A percentile compares a stretch with the other conserved stretches of the same genome.
Evolutionary conservation across 2,888 invertebrate species (phyloP).

Genomic region (Nineta flava): DNA sequence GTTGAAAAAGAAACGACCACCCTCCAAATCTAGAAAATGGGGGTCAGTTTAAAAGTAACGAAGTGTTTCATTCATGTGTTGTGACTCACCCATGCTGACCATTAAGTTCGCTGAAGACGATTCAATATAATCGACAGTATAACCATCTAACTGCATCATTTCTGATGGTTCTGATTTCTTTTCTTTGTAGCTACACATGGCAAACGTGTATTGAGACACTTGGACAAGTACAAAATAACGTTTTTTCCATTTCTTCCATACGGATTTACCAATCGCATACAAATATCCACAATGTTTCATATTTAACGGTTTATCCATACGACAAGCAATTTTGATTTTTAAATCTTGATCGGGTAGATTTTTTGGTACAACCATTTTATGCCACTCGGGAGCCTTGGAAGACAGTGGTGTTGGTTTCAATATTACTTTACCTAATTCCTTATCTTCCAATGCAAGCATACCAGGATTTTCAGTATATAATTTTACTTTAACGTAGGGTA

Average conservation of each 20-base stretch:
- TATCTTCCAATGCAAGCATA: conserved; percentile 95
- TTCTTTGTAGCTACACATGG: conserved; percentile 98
- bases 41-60: not conserved
- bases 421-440: conserved; percentile 89
- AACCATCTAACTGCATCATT: conserved; percentile 99
- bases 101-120: conserved; percentile 61
- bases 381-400: conserved; percentile 93
- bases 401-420: conserved; percentile 76
- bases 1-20: conserved; percentile 93
- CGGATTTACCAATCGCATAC: conserved; percentile 86
- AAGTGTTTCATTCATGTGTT: not conserved
- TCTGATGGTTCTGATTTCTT: conserved; percentile 98
- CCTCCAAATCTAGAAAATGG: conserved; percentile 59
- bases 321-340: conserved; percentile 90
- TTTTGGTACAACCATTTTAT: conserved; percentile 91
- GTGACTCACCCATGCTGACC: conserved; percentile 71
- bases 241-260: conserved; percentile 99
- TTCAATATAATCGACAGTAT: conserved; percentile 98
- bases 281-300: conserved; percentile 97
- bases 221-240: conserved; percentile 96
- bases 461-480: conserved; percentile 95
- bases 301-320: conserved; percentile 97
- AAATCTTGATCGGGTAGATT: conserved; percentile 91
- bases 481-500: conserved; percentile 96
- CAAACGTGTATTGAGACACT: conserved; percentile 99